Evolutionary conservation across 2,888 invertebrate genomes (phyloP).

Genomic region (Notodonta dromedarius): DNA sequence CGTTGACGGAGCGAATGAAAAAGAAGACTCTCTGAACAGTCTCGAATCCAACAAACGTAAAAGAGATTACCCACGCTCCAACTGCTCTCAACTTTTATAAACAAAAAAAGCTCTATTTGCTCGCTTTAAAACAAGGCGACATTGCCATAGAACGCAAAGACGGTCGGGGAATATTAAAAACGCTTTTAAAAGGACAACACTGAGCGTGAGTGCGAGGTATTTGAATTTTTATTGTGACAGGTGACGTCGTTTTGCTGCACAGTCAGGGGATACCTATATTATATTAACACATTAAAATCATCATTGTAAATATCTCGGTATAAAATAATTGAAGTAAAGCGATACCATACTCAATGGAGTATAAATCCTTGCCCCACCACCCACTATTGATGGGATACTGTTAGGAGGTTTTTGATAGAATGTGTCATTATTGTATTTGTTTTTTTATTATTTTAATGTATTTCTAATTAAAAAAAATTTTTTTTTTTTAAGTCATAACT

Average conservation of each 20-base stretch:
- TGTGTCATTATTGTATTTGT: no score
- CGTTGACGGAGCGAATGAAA: constrained; percentile 75
- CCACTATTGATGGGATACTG: no score
- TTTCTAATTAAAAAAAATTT: no score
- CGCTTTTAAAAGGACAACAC: constrained; percentile 74
- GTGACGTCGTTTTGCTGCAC: constrained; percentile 35
- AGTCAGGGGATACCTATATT: no score
- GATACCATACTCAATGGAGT: no score
- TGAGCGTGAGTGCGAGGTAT: constrained; percentile 65
- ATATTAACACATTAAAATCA: no score
- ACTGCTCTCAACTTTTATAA: constrained; percentile 80
- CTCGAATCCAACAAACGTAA: constrained; percentile 80
- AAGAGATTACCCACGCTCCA: constrained; percentile 81
- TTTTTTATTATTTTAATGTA: no score
- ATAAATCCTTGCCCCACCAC: no score
- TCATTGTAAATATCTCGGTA: no score
- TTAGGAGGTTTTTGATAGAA: no score
- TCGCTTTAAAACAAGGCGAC: constrained; percentile 75
- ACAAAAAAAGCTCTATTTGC: constrained; percentile 79
- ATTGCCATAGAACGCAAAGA: constrained; percentile 77
- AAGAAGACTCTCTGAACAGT: constrained; percentile 59
- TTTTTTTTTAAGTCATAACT: no score
- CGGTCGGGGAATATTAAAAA: constrained; percentile 80
- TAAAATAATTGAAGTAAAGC: no score
- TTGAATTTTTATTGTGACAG: constrained; percentile 74